Percentiles rank a stretch among this genome's conserved stretches.
phyloP scores from a whole-genome alignment of 2,113 vertebrate genomes.

The Heteronetta atricapilla region DNA sequence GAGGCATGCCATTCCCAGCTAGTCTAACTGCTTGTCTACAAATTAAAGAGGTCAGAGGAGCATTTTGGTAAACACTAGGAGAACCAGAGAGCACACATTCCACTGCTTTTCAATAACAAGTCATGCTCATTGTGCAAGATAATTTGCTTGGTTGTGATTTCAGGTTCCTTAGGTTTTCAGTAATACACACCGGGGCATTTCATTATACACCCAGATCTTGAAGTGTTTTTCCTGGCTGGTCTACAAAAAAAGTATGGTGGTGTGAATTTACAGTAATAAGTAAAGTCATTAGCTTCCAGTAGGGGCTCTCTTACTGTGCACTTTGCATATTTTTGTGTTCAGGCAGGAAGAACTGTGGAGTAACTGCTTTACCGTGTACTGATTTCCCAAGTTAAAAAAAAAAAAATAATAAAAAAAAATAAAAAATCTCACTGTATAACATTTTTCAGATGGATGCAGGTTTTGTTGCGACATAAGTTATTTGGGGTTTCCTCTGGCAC shows the following conservation, averaged over 20 bases:
- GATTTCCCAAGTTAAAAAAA: neutral
- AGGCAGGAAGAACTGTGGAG: neutral
- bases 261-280: neutral
- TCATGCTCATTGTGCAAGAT: neutral
- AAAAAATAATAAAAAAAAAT: neutral
- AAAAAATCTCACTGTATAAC: neutral
- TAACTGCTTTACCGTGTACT: neutral
- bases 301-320: neutral
- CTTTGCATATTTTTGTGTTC: neutral
- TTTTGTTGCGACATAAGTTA: neutral
- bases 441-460: neutral
- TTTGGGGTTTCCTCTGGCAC: neutral
- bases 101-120: neutral
- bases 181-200: neutral
- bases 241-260: neutral
- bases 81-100: rapidly evolving
- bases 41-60: neutral
- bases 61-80: neutral
- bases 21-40: neutral
- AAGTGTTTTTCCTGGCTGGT: neutral
- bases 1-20: neutral
- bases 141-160: neutral
- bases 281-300: slow-evolving; percentile 8
- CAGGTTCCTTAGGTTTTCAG: neutral
- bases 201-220: neutral